Base-by-base conservation (phyloP, 1,140 invertebrate genomes). In the Oreohelix idahoensis region DNA sequence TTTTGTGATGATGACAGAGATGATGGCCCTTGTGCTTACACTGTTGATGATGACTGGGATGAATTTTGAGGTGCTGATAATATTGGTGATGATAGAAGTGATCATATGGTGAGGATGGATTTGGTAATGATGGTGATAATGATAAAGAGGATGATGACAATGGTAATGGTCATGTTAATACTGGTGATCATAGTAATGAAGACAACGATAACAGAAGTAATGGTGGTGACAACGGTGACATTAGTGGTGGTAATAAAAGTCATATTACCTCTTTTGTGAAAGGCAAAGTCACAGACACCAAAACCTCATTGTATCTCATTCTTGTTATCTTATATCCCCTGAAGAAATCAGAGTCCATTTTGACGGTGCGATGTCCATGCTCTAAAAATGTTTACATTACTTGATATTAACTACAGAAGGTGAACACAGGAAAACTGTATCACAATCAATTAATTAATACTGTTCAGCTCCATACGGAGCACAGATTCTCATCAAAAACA, bases 301-400 rank as follows among this genome's bases (percentile, higher is more conserved):
- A 93, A 73, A 98, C 93, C 93, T 98, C 97, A 82, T 97, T 94
- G 0, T 95, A 93, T 58, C 94, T 88, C 32, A 98, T 92, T 13
- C 95, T 92, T 87, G 96, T 98, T 89, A 94, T 95, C 86, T 97
- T 93, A 89, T 99, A 99, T 13, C 95, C 95, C 29, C 95, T 95
- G 90, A 97, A 98, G 92, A 99, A 99, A 4, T 94, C 94, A 45
- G 95, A 93, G 91, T 98, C 95, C 94, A 99, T 95, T 35, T 89
- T 89, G 2, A 98, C 93, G 69, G 93, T 93, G 88, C 96, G 53
- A 51, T 51, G 15, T 58, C 74, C 66, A 32, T 69, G 29, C 32
- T 69, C 82, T 85, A 35, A 45, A 29, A 69, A 58, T 58, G 15
- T 45, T 8, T 8, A 58, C 23, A 58, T 10, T 58, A 23, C 20